Percentiles rank a stretch among this genome's conserved stretches.
phyloP scores from a whole-genome alignment of 1,140 invertebrate genomes.

The Bombus sibiricus region DNA sequence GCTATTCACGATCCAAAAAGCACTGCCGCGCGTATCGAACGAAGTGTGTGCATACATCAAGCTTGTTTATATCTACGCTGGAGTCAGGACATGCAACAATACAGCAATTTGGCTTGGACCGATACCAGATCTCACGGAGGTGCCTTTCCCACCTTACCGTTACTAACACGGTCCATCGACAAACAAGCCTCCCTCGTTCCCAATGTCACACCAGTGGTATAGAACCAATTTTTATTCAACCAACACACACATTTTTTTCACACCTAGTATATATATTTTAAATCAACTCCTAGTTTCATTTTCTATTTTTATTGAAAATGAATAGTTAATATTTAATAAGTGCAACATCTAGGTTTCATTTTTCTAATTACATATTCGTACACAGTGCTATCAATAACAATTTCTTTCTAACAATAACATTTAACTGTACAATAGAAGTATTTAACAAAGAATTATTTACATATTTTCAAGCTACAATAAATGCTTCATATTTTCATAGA shows the following conservation, averaged over 20 bases:
- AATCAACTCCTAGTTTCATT: not conserved
- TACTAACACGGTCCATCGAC: conserved; percentile 11
- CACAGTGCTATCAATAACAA: no score
- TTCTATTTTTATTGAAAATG: no score
- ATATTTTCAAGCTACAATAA: no score
- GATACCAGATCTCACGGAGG: conserved; percentile 65
- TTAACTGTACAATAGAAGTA: no score
- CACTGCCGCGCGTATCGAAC: conserved; percentile 14
- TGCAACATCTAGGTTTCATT: no score
- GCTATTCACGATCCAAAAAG: conserved; percentile 33
- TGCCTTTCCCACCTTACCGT: conserved; percentile 53
- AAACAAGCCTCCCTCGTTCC: conserved; percentile 21
- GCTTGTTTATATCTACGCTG: conserved; percentile 62
- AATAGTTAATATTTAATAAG: no score
- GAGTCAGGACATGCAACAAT: conserved; percentile 65
- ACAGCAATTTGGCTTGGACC: conserved; percentile 67
- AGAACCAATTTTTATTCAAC: conserved; percentile 2
- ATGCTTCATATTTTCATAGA: no score
- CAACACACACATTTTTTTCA: no score
- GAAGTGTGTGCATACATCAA: conserved; percentile 58
- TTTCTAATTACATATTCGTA: no score
- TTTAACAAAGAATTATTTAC: no score
- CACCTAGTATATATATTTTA: no score
- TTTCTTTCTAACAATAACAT: no score
- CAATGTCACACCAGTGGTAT: conserved; percentile 8